Evolutionary conservation across 2,888 invertebrate genomes (phyloP).

Genomic region (Neoitamus cyanurus): DNA sequence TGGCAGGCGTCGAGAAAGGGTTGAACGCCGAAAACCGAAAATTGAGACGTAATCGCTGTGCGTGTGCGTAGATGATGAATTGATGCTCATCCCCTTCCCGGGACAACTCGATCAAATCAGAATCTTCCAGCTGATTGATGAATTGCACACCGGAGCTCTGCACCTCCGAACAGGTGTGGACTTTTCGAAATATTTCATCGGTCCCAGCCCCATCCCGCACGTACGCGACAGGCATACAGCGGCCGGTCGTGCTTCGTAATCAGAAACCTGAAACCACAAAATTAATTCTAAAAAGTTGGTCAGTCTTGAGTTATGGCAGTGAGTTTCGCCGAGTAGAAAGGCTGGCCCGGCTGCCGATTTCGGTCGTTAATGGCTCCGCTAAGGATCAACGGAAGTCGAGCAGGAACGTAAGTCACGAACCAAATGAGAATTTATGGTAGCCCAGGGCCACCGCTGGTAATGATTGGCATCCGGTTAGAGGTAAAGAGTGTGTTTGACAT

Average conservation of each 20-base stretch:
- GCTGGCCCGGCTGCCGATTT: not conserved
- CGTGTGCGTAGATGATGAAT: conserved; percentile 28
- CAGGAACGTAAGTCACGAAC: conserved; percentile 44
- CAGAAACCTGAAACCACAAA: conserved; percentile 43
- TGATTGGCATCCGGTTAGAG: conserved; percentile 42
- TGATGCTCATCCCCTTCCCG: not conserved
- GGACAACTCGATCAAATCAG: not conserved
- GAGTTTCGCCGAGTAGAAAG: conserved; percentile 1
- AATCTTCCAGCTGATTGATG: conserved; percentile 2
- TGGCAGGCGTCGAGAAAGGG: not conserved
- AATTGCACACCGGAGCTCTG: not conserved
- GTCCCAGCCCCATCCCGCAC: not conserved
- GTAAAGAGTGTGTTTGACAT: conserved; percentile 33
- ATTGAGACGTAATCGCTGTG: conserved; percentile 36
- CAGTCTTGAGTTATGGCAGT: conserved; percentile 20
- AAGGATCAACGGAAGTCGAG: conserved; percentile 38
- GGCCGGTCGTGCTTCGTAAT: conserved; percentile 1
- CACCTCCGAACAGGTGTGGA: conserved; percentile 3
- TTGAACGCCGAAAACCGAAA: conserved; percentile 5
- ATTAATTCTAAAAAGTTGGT: conserved; percentile 42
- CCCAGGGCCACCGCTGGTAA: conserved; percentile 18
- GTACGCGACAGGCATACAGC: not conserved
- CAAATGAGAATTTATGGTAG: conserved; percentile 37
- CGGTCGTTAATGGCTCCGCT: conserved; percentile 20
- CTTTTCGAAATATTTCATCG: not conserved